Percentiles rank a stretch among this genome's conserved stretches.
Evolutionary conservation across 2,113 vertebrate species (phyloP).

Genomic region (Gracilinanus agilis): DNA sequence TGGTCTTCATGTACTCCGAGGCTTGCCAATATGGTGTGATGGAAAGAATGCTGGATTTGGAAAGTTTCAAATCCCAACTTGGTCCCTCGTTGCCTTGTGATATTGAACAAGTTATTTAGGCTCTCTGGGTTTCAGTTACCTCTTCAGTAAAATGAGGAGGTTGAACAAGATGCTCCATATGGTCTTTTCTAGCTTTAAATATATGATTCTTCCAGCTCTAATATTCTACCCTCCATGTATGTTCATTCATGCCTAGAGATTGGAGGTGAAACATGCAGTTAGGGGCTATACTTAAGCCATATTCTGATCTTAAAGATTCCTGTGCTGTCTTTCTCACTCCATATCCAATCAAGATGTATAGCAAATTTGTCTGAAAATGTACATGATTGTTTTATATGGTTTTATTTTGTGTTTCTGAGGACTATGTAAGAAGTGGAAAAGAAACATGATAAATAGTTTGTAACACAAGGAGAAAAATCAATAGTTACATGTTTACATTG

Average conservation of each 20-base stretch:
- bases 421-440: neutral
- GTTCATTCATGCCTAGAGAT: neutral
- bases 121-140: neutral
- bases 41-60: neutral
- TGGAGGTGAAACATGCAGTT: neutral
- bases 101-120: neutral
- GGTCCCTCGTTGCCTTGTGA: neutral
- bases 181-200: neutral
- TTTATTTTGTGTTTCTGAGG: conserved; percentile 7
- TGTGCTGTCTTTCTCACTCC: neutral
- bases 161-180: neutral
- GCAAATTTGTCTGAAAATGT: neutral
- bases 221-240: neutral
- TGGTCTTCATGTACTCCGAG: neutral
- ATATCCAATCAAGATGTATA: conserved; percentile 21
- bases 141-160: neutral
- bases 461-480: conserved; percentile 2
- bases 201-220: neutral
- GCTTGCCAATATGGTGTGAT: neutral
- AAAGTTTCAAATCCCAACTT: neutral
- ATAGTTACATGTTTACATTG: neutral
- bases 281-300: neutral
- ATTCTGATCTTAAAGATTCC: neutral
- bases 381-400: conserved; percentile 35
- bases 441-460: neutral